Evolutionary conservation across 2,797 vertebrate genomes (phyloP), one percentile per base, ranked within the genome.

Genomic region (Thaleichthys pacificus): DNA sequence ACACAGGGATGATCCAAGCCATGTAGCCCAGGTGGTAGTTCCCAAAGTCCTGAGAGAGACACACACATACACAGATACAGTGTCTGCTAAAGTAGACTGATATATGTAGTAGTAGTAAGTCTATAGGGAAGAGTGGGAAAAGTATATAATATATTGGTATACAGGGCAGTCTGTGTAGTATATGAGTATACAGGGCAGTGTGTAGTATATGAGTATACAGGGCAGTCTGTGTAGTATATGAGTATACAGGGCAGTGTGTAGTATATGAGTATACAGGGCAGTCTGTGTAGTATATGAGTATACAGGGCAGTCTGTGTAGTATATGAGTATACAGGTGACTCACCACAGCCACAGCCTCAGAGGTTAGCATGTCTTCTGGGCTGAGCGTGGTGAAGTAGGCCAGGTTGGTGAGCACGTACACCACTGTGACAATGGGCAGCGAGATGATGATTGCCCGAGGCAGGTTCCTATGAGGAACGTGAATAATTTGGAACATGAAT

Each of bases 381-480:
- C 90, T 87, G 26, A 99, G 92, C 0, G 97, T 98, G 56, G 96
- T 99, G 93, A 99, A 99, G 77, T 99, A 99, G 0, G 97, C 97
- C 92, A 99, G 76, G 91, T 99, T 99, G 35, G 97, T 99, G 66
- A 99, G 92, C 66, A 99, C 97, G 0, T 99, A 99, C 8, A 99
- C 97, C 28, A 91, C 8, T 0, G 97, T 99, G 73, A 99, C 97
- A 0, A 99, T 94, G 67, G 97, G 97, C 64, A 99, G 88, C 0
- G 97, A 99, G 88, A 99, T 99, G 87, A 98, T 98, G 91, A 99
- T 99, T 80, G 97, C 97, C 42, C 94, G 92, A 1, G 97, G 97
- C 76, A 99, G 93, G 89, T 99, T 99, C 82, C 97, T 99, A 87
- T 49, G 80, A 62, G 9, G 42, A 47, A 47, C 3, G 3, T 47